phyloP scores from a whole-genome alignment of 2,888 invertebrate species.

The Ormyrus labotus region DNA sequence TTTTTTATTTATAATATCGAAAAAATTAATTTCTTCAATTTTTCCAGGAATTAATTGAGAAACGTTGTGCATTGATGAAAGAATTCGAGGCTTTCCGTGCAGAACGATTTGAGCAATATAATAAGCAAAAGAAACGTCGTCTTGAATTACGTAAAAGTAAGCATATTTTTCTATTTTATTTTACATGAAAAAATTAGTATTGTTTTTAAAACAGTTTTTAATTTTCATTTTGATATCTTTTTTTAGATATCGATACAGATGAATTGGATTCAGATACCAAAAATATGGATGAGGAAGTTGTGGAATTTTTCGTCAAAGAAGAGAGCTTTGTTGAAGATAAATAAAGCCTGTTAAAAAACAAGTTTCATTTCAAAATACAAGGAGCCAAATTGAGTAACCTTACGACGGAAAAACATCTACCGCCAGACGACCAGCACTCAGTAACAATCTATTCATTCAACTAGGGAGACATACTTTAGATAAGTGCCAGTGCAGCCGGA shows the following conservation, averaged over 20 bases:
- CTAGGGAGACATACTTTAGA: constrained; percentile 47
- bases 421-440: neutral
- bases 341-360: constrained; percentile 71
- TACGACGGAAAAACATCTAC: constrained; percentile 2
- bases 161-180: constrained; percentile 70
- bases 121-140: constrained; percentile 86
- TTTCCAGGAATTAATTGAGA: constrained; percentile 89
- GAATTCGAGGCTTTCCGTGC: constrained; percentile 90
- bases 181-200: neutral
- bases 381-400: constrained; percentile 15
- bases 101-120: constrained; percentile 85
- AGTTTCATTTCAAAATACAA: constrained; percentile 22
- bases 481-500: constrained; percentile 33
- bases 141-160: constrained; percentile 91
- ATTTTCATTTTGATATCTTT: neutral
- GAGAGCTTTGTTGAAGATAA: constrained; percentile 86
- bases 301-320: constrained; percentile 99
- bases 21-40: constrained; percentile 19
- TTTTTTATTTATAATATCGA: constrained; percentile 1
- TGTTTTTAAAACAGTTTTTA: neutral
- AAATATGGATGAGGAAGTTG: constrained; percentile 94
- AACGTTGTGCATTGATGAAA: constrained; percentile 91
- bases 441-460: neutral
- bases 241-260: constrained; percentile 94
- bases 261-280: constrained; percentile 89